Conservation (phyloP, 2,113 vertebrate genomes). For the Neotoma lepida region DNA sequence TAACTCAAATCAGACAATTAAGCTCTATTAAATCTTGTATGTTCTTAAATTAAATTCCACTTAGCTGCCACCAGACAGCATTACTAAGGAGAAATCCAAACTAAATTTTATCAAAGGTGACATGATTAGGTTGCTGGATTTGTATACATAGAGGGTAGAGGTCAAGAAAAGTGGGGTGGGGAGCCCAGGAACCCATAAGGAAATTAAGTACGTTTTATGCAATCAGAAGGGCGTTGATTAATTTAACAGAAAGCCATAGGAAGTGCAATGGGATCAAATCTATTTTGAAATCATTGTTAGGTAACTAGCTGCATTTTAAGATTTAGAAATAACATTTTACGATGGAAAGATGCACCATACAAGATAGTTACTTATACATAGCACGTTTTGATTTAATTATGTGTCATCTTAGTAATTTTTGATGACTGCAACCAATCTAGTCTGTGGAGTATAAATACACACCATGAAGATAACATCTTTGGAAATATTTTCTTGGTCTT, state of each 20-base stretch:
- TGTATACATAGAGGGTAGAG: conserved; percentile 12
- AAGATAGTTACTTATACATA: conserved; percentile 11
- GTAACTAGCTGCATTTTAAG: conserved; percentile 24
- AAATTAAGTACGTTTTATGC: conserved; percentile 40
- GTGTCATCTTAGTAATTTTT: conserved; percentile 47
- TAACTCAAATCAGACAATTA: conserved; percentile 75
- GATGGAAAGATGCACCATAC: conserved; percentile 32
- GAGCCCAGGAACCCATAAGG: conserved; percentile 1
- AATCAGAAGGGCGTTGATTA: conserved; percentile 28
- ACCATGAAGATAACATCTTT: conserved; percentile 63
- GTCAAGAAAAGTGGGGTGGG: neutral
- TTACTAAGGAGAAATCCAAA: conserved; percentile 67
- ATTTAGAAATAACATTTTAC: conserved; percentile 38
- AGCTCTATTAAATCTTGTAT: conserved; percentile 69
- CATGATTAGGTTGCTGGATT: conserved; percentile 58
- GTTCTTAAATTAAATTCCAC: conserved; percentile 75
- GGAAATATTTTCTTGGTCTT: conserved; percentile 65
- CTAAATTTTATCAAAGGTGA: conserved; percentile 68
- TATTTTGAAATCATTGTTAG: conserved; percentile 37
- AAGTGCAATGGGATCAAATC: neutral
- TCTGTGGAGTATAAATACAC: conserved; percentile 29
- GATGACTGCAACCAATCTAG: conserved; percentile 19
- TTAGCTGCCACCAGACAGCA: conserved; percentile 69
- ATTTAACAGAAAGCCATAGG: conserved; percentile 55
- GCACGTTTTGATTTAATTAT: conserved; percentile 44